Conservation (phyloP, 2,888 invertebrate genomes). For the Nesidiocoris tenuis region DNA sequence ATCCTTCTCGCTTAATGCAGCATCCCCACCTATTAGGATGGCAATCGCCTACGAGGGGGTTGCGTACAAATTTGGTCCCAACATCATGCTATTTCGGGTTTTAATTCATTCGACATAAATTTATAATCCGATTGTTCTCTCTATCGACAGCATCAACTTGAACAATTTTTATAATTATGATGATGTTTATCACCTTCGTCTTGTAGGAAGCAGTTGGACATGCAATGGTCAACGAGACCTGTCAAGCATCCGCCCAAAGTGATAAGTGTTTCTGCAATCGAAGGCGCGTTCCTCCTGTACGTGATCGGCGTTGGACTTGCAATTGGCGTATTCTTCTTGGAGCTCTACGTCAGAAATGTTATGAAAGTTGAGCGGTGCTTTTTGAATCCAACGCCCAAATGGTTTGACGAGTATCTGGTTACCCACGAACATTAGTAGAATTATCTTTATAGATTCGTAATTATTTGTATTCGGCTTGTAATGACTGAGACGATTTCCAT, state of each 20-base stretch:
- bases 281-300: conserved; percentile 30
- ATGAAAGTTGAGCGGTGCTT: conserved; percentile 23
- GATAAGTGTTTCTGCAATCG: conserved; percentile 10
- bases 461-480: too few species aligned
- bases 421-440: background rate
- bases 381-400: conserved; percentile 28
- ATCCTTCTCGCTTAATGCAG: too few species aligned
- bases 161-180: too few species aligned
- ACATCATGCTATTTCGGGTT: too few species aligned
- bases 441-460: too few species aligned
- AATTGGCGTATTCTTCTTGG: conserved; percentile 25
- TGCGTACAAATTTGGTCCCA: too few species aligned
- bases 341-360: conserved; percentile 17
- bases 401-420: conserved; percentile 33
- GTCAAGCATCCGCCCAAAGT: conserved; percentile 28
- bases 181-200: background rate
- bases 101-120: too few species aligned
- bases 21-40: too few species aligned
- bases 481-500: too few species aligned
- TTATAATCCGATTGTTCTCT: too few species aligned
- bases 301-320: conserved; percentile 16
- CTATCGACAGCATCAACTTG: too few species aligned
- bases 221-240: conserved; percentile 29
- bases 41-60: too few species aligned
- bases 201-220: conserved; percentile 34